A percentile compares a stretch with the other conserved stretches of the same genome.
Conservation (phyloP, 1,140 invertebrate genomes). For the Drosophila pseudoananassae region DNA sequence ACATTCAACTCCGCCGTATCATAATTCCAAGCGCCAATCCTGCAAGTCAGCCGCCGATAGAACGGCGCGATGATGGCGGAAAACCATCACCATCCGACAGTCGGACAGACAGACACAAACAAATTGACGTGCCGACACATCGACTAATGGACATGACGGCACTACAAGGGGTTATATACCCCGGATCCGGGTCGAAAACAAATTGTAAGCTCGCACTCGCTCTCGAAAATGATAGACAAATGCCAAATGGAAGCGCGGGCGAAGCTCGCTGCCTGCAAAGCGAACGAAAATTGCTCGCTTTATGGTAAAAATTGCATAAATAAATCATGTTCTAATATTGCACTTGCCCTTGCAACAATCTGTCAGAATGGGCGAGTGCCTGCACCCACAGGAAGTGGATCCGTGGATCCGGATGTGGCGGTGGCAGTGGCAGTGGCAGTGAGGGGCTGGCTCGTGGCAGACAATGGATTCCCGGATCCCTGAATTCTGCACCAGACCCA, state of each 20-base stretch:
- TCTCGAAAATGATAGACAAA: constrained; percentile 73
- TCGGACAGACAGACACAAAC: constrained; percentile 61
- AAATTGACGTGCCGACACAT: constrained; percentile 79
- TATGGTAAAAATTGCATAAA: constrained; percentile 82
- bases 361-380: constrained; percentile 62
- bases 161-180: constrained; percentile 39
- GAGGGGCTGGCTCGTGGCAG: constrained; percentile 18
- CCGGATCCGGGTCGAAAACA: constrained; percentile 42
- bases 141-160: constrained; percentile 50
- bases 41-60: constrained; percentile 6
- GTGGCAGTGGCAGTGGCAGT: constrained; percentile 11
- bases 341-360: constrained; percentile 79
- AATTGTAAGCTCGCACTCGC: constrained; percentile 58
- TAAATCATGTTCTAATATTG: constrained; percentile 84
- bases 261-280: constrained; percentile 1
- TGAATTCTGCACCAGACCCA: constrained; percentile 20
- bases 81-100: constrained; percentile 10
- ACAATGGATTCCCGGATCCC: constrained; percentile 36
- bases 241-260: constrained; percentile 44
- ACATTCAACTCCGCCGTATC: constrained; percentile 43
- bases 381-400: constrained; percentile 31
- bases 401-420: constrained; percentile 13
- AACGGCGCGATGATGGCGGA: background rate
- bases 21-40: constrained; percentile 63
- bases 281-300: constrained; percentile 46